Evolutionary conservation across 2,113 vertebrate species (phyloP).

Genomic region (Zosterops lateralis): DNA sequence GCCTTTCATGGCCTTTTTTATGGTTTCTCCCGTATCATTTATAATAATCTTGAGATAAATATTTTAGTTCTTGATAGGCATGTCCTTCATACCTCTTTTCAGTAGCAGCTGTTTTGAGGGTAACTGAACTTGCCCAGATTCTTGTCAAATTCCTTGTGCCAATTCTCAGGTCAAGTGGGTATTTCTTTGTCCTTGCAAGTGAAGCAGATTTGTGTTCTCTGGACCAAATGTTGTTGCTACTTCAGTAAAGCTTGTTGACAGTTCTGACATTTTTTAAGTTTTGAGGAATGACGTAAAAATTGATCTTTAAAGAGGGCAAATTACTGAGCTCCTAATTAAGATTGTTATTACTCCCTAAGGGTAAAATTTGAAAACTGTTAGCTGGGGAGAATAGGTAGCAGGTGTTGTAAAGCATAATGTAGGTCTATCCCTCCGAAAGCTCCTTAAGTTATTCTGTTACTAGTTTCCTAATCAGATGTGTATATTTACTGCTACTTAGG

Average conservation of each 20-base stretch:
- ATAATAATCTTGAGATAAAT: background rate
- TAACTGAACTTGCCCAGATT: background rate
- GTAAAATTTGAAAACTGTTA: background rate
- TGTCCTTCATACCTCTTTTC: background rate
- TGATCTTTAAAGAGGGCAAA: background rate
- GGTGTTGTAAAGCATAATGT: background rate
- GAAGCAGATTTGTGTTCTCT: background rate
- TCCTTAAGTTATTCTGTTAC: background rate
- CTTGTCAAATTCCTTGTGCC: background rate
- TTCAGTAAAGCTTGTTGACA: background rate
- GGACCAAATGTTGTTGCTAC: background rate
- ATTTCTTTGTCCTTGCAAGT: background rate
- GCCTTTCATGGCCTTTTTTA: background rate
- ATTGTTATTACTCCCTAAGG: background rate
- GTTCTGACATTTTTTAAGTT: background rate
- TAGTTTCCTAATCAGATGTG: background rate
- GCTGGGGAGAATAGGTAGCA: background rate
- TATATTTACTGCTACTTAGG: background rate
- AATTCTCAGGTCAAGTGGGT: background rate
- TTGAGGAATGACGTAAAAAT: background rate
- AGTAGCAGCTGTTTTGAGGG: background rate
- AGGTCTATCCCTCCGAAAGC: background rate
- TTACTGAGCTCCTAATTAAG: background rate
- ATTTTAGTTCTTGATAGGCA: background rate
- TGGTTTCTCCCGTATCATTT: background rate